phyloP scores from a whole-genome alignment of 1,140 invertebrate species.

The Pseudomyrmex gracilis region DNA sequence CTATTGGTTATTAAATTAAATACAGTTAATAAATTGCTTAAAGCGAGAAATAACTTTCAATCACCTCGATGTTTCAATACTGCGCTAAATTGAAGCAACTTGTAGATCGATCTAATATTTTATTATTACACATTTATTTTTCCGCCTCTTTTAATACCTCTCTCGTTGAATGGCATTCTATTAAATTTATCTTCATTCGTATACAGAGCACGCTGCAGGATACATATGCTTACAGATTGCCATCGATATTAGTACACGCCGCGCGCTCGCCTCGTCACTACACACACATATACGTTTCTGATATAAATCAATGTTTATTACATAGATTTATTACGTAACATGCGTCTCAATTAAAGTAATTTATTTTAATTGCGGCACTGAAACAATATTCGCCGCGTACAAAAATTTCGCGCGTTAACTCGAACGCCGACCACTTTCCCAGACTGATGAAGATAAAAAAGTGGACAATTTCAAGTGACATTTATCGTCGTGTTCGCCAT shows the following conservation, averaged over 20 bases:
- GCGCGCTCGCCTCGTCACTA: not conserved
- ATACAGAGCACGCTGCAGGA: not conserved
- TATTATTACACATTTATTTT: not conserved
- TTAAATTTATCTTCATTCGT: slow-evolving; percentile 12
- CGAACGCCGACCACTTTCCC: not conserved
- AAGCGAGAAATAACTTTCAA: slow-evolving; percentile 4
- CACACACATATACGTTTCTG: not conserved
- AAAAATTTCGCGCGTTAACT: not conserved
- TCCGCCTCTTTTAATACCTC: not conserved
- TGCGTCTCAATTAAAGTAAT: slow-evolving; percentile 57
- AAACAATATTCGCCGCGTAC: not conserved
- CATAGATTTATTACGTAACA: slow-evolving; percentile 52
- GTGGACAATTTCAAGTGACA: slow-evolving; percentile 1
- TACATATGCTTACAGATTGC: slow-evolving; percentile 46
- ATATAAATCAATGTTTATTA: slow-evolving; percentile 51
- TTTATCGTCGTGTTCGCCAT: slow-evolving; percentile 11
- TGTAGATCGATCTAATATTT: slow-evolving; percentile 3
- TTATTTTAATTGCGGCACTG: slow-evolving; percentile 32
- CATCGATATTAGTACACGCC: slow-evolving; percentile 1
- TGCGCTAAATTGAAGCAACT: not conserved
- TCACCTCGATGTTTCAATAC: not conserved
- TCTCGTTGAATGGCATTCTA: not conserved
- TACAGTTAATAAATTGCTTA: not conserved
- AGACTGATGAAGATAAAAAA: not conserved
- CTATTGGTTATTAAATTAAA: slow-evolving; percentile 7